Base-by-base conservation (phyloP, 30 jellyfish, hydroid and myxozoan genomes). In the Cassiopea andromeda region DNA sequence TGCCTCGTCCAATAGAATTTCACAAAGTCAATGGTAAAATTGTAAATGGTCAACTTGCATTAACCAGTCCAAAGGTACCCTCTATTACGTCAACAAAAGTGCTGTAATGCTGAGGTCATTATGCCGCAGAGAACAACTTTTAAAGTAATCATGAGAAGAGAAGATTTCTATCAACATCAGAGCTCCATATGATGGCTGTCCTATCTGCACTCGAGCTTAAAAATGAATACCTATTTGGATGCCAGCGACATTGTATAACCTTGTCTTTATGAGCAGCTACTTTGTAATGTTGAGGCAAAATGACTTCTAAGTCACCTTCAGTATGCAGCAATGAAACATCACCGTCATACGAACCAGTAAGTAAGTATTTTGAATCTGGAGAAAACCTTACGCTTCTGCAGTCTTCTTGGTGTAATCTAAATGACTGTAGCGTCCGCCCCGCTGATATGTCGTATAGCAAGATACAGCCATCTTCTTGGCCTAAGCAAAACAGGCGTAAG, bases 161-260 rank as follows among this genome's bases (percentile, higher is more conserved):
- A 18, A 72, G 86, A 60, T 87, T 87, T 44, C 86, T 69, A 48
- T 77, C 61, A 44, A 43, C 60, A 59, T 69, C 81, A 2, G 94
- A 46, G 67, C 93, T 89, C 99, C 99, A 96, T 15, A 96, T 48
- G 49, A 92, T 48, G 13, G 96, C 93, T 27, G 99, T 96, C 87
- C 97, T 80, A 75, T 96, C 99, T 7, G 99, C 99, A 64, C 98
- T 93, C 44, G 99, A 89, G 64, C 98, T 81, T 49, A 96, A 58
- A 69, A 96, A 96, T 19, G 93, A 66, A 66, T 79, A 83, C 75
- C 88, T 96, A 68, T 57, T 60, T 46, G 99, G 99, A 70, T 96
- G 99, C 99, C 99, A 96, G 1, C 99, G 97, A 49, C 99, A 92
- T 70, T 96, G 99, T 48, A 96, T 96, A 16, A 96, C 99, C 87